Conservation (phyloP, 2,113 vertebrate species). For the Oreochromis spilurus region DNA sequence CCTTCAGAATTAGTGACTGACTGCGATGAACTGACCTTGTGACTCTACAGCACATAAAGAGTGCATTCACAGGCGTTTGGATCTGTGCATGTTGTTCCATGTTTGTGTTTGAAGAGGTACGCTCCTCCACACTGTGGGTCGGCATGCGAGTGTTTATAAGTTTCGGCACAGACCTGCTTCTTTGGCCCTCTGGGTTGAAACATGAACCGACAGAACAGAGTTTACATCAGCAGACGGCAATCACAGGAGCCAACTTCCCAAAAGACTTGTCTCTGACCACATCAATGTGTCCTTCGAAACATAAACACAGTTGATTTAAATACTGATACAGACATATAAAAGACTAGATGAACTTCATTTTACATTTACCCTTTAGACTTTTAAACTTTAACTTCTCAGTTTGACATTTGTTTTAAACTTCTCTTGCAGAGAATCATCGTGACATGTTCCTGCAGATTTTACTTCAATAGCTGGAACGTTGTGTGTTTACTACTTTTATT, state of each 20-base stretch:
- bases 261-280: slow-evolving; percentile 30
- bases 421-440: background rate
- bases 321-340: slow-evolving; percentile 19
- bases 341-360: slow-evolving; percentile 37
- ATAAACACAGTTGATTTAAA: slow-evolving; percentile 56
- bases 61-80: background rate
- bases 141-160: slow-evolving; percentile 32
- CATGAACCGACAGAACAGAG: slow-evolving; percentile 38
- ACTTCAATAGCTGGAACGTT: background rate
- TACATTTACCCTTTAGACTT: slow-evolving; percentile 43
- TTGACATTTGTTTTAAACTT: slow-evolving; percentile 32
- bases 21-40: background rate
- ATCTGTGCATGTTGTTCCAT: background rate
- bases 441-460: background rate
- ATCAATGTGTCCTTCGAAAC: slow-evolving; percentile 26
- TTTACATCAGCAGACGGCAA: slow-evolving; percentile 40
- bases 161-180: slow-evolving; percentile 35
- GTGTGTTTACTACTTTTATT: background rate
- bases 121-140: background rate
- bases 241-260: slow-evolving; percentile 33
- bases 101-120: background rate
- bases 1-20: background rate
- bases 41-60: background rate
- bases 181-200: slow-evolving; percentile 53
- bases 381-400: background rate